Evolutionary conservation across 2,113 vertebrate species (phyloP).

Genomic region (Paradoxurus hermaphroditus): DNA sequence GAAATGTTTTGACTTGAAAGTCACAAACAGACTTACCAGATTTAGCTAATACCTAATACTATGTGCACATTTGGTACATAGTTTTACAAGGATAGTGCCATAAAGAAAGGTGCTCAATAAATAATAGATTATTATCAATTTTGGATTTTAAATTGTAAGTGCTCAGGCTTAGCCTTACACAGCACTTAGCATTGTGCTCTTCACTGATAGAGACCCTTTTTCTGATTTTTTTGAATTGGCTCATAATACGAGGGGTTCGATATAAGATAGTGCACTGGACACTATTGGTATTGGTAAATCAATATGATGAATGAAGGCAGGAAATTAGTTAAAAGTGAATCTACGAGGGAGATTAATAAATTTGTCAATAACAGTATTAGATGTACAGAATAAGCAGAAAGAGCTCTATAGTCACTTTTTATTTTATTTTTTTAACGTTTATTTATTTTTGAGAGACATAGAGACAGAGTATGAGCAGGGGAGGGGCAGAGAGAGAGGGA

Average conservation of each 20-base stretch:
- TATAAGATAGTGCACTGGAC: background rate
- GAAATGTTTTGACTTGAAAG: conserved; percentile 34
- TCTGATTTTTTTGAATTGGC: background rate
- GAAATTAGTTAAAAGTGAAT: background rate
- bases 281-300: background rate
- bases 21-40: background rate
- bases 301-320: background rate
- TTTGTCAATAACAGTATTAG: background rate
- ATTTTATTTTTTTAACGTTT: too few relatives aligned
- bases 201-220: background rate
- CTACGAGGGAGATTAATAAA: background rate
- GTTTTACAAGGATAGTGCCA: background rate
- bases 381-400: background rate
- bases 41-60: background rate
- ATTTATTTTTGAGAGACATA: too few relatives aligned
- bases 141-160: conserved; percentile 32
- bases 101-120: background rate
- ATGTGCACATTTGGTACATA: background rate
- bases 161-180: background rate
- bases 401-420: background rate
- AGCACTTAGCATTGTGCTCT: background rate
- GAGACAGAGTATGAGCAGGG: too few relatives aligned
- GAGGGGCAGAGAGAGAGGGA: too few relatives aligned
- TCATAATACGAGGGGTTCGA: background rate
- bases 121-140: background rate